Evolutionary conservation across 2,888 invertebrate genomes (phyloP).

Genomic region (Toxonevra muliebris): DNA sequence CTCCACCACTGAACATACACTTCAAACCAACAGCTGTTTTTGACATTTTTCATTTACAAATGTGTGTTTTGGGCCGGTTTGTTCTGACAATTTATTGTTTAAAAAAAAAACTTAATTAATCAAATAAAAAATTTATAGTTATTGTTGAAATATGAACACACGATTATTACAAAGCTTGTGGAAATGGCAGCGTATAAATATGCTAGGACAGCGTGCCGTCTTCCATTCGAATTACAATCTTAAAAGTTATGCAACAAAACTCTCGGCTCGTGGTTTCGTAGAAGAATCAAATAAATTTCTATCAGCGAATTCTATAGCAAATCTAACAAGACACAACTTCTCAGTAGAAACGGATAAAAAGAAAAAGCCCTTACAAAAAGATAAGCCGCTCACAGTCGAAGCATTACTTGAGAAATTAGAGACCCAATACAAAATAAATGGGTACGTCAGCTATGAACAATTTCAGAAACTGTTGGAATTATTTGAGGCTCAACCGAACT

Average conservation of each 20-base stretch:
- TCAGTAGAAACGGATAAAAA: not conserved
- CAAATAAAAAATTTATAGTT: not conserved
- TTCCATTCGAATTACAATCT: not conserved
- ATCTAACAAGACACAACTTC: not conserved
- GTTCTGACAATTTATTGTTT: not conserved
- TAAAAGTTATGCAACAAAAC: constrained; percentile 28
- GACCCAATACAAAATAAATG: not conserved
- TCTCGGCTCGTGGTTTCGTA: not conserved
- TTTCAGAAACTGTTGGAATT: constrained; percentile 42
- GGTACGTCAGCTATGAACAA: constrained; percentile 12
- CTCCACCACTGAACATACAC: too few relatives aligned
- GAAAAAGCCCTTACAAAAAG: not conserved
- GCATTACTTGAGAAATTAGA: constrained; percentile 10
- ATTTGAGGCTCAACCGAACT: constrained; percentile 37
- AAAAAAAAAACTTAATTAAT: too few relatives aligned
- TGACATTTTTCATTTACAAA: constrained; percentile 4
- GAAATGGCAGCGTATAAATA: constrained; percentile 25
- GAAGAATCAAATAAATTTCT: not conserved
- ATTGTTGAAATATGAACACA: constrained; percentile 32
- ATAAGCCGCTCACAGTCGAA: not conserved
- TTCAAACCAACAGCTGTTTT: not conserved
- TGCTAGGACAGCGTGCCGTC: not conserved
- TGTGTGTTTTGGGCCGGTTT: not conserved
- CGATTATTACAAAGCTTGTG: constrained; percentile 34
- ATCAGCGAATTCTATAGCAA: not conserved